Conservation (phyloP, 37 sponge, comb jelly and placozoan species). For the Tethya wilhelma region DNA sequence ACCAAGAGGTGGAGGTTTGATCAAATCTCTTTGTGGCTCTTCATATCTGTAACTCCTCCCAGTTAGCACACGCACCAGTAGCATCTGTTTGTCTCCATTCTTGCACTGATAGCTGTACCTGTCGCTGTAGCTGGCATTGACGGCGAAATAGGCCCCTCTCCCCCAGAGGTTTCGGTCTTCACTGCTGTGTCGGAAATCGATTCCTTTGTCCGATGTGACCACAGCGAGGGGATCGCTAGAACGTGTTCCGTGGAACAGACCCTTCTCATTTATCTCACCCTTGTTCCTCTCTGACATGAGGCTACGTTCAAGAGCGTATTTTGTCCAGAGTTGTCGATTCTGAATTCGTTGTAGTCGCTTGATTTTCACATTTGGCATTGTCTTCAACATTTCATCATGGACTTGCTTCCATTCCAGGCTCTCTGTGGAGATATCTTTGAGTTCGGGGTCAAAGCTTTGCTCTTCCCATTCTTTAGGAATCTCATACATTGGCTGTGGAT, state of each 20-base stretch:
- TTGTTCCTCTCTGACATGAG: conserved; percentile 54
- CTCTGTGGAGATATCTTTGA: too few species aligned
- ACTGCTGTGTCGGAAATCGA: conserved; percentile 73
- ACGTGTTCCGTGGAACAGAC: conserved; percentile 77
- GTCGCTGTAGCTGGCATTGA: conserved; percentile 76
- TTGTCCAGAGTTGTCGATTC: conserved; percentile 63
- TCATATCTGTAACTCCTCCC: conserved; percentile 32
- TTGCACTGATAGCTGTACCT: conserved; percentile 14
- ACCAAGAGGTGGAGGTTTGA: conserved; percentile 5
- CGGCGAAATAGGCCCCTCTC: conserved; percentile 83
- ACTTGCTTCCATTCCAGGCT: conserved; percentile 50
- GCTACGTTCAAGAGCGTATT: conserved; percentile 41
- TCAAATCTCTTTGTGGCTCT: not conserved
- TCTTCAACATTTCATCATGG: conserved; percentile 10
- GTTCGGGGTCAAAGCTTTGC: too few species aligned
- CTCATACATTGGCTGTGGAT: too few species aligned
- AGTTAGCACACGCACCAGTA: conserved; percentile 58
- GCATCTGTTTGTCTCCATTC: conserved; percentile 41
- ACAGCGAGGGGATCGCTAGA: conserved; percentile 28
- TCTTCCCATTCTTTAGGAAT: too few species aligned
- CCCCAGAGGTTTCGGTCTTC: conserved; percentile 64
- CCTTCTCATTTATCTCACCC: conserved; percentile 51
- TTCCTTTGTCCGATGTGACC: conserved; percentile 52
- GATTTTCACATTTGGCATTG: conserved; percentile 28
- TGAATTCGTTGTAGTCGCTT: conserved; percentile 68